Base-by-base conservation (phyloP, 2,113 vertebrate genomes). In the Sceloporus tristichus region DNA sequence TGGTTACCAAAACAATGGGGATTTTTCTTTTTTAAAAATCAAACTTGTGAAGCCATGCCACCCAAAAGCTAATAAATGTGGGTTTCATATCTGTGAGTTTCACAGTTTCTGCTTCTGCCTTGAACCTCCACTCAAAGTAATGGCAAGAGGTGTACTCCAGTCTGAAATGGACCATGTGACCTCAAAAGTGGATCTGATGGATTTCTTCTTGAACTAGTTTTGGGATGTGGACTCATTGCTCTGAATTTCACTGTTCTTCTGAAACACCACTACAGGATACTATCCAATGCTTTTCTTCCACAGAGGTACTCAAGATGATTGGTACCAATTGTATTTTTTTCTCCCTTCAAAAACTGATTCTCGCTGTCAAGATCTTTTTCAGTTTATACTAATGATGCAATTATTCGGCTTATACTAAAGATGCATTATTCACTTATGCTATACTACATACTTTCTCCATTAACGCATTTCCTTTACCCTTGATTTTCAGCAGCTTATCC, bases 351-450 rank as follows among this genome's bases (percentile, higher is more conserved):
- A 23, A 18, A 59, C 73, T 90, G 77, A 85, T 0, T 84, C 0
- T 4, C 83, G 0, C 3, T 75, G 5, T 6, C 10, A 53, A 80
- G 0, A 66, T 87, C 29, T 82, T 82, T 53, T 9, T 48, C 83
- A 88, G 6, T 11, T 10, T 16, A 79, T 85, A 92, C 88, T 90
- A 71, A 82, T 83, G 85, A 42, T 54, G 42, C 71, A 84, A 74
- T 14, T 88, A 89, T 40, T 48, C 83, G 87, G 6, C 10, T 9
- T 16, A 79, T 85, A 92, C 88, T 90, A 71, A 83, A 81, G 85
- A 48, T 54, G 48, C 8, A 56, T 48, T 68, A 87, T 91, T 88
- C 40, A 18, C 4, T 59, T 74, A 29, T 25, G 54, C 48, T 34
- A 74, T 86, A 9, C 89, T 74, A 81, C 29, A 84, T 2, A 8